Evolutionary conservation across 1,140 invertebrate genomes (phyloP), one percentile per base, ranked within the genome.

Genomic region (Dinoponera quadriceps): DNA sequence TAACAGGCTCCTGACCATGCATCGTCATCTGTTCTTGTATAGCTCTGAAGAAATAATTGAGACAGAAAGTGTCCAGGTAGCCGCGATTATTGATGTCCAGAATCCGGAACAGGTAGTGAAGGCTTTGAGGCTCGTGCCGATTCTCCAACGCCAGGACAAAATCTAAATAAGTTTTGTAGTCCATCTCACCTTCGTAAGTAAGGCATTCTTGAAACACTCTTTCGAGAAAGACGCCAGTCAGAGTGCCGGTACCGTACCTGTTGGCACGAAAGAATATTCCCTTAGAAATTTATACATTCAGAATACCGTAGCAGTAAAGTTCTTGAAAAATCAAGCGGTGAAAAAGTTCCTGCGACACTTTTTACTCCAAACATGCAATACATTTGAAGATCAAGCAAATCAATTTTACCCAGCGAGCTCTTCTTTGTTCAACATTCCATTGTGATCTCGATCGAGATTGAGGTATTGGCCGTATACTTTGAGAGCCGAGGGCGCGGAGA

Each of bases 151-250:
- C 98, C 33, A 99, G 94, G 0, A 99, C 98, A 94, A 99, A 98
- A 92, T 99, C 98, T 22, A 99, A 93, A 94, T 99, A 99, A 0
- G 98, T 98, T 94, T 99, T 99, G 93, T 99, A 99, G 93, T 99
- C 99, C 97, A 99, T 99, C 95, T 99, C 98, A 9, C 98, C 98
- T 89, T 98, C 97, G 92, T 98, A 99, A 0, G 98, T 99, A 0
- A 99, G 95, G 90, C 97, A 99, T 91, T 99, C 98, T 94, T 99
- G 98, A 94, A 99, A 99, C 0, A 99, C 97, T 63, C 98, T 95
- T 87, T 98, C 97, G 14, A 99, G 95, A 94, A 99, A 99, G 2
- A 98, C 97, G 68, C 96, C 95, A 0, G 98, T 99, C n/a, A 99
- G 92, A 0, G 98, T 98, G 13, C 98, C 98, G 9, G 97, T 98